A percentile compares a stretch with the other conserved stretches of the same genome.
Conservation (phyloP, 2,797 vertebrate species). For the Gouania willdenowi region DNA sequence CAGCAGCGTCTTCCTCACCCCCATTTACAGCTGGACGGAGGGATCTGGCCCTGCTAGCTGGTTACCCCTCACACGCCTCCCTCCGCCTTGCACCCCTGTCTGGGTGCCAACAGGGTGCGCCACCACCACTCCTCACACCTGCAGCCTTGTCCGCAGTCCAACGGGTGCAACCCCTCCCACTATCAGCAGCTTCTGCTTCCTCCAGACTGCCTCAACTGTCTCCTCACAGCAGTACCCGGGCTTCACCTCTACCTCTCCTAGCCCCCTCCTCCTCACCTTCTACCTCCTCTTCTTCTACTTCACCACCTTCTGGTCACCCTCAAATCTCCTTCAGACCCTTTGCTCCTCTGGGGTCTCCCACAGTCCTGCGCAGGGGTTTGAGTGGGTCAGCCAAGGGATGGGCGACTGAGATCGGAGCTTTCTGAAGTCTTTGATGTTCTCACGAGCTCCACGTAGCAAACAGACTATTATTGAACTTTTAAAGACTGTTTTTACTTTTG, state of each 20-base stretch:
- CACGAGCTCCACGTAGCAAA: slow-evolving; percentile 37
- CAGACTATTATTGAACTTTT: slow-evolving; percentile 17
- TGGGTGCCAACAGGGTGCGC: slow-evolving; percentile 60
- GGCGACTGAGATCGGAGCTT: slow-evolving; percentile 89
- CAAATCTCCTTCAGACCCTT: slow-evolving; percentile 79
- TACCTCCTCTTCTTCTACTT: slow-evolving; percentile 50
- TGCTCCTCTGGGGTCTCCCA: slow-evolving; percentile 61
- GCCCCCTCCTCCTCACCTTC: slow-evolving; percentile 50
- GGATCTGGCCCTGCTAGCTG: slow-evolving; percentile 75
- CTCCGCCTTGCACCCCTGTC: slow-evolving; percentile 73
- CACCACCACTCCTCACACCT: slow-evolving; percentile 61
- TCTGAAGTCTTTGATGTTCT: slow-evolving; percentile 68
- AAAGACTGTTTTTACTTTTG: slow-evolving; percentile 28
- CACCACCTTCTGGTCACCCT: slow-evolving; percentile 45
- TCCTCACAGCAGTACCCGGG: slow-evolving; percentile 67
- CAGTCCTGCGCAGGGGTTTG: slow-evolving; percentile 62
- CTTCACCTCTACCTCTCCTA: slow-evolving; percentile 47
- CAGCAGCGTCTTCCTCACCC: slow-evolving; percentile 63
- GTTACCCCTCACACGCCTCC: slow-evolving; percentile 70
- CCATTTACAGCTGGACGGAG: slow-evolving; percentile 64
- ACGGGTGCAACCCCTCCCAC: slow-evolving; percentile 56
- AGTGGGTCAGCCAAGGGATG: slow-evolving; percentile 75
- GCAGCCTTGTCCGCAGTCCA: slow-evolving; percentile 67
- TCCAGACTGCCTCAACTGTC: slow-evolving; percentile 68
- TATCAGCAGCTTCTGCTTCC: slow-evolving; percentile 30